A percentile compares a stretch with the other conserved stretches of the same genome.
These are phyloP conservation scores for Sebastolobus alascanus DNA, from an alignment of 2,797 vertebrate genomes.

Conservation along the genomic window DNA sequence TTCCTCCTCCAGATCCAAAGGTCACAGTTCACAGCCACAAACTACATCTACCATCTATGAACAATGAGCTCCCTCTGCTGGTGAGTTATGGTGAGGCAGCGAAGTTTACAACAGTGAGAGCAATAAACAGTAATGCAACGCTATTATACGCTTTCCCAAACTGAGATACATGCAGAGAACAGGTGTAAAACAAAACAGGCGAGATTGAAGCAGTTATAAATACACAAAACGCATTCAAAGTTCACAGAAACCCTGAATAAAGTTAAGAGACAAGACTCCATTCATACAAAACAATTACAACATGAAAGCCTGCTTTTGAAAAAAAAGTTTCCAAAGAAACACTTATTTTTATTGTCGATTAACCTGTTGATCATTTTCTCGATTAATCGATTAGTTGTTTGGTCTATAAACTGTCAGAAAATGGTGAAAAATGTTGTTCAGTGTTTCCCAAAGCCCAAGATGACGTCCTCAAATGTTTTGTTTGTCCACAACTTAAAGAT, in stretches of 20 bases:
- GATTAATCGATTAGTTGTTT: no score
- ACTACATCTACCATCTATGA: slow-evolving; percentile 8
- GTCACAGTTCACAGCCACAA: slow-evolving; percentile 20
- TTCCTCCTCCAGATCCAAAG: slow-evolving; percentile 4
- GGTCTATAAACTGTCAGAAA: no score
- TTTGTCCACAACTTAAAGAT: no score
- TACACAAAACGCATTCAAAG: not conserved
- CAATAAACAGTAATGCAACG: not conserved
- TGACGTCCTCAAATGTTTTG: no score
- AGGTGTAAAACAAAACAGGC: not conserved
- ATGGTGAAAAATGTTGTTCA: no score
- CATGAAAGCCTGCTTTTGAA: not conserved
- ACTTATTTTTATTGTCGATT: no score
- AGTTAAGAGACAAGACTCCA: not conserved
- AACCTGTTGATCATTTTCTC: no score
- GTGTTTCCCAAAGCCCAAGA: no score
- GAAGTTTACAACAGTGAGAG: not conserved
- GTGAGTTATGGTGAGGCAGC: not conserved
- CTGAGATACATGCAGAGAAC: not conserved
- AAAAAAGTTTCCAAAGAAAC: not conserved
- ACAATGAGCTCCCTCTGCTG: slow-evolving; percentile 67
- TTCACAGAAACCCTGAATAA: not conserved
- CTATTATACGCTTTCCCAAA: not conserved
- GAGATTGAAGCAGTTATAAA: not conserved
- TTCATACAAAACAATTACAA: not conserved